Percentiles rank a stretch among this genome's conserved stretches.
phyloP scores from a whole-genome alignment of 2,113 vertebrate genomes.

The Pseudopipra pipra region DNA sequence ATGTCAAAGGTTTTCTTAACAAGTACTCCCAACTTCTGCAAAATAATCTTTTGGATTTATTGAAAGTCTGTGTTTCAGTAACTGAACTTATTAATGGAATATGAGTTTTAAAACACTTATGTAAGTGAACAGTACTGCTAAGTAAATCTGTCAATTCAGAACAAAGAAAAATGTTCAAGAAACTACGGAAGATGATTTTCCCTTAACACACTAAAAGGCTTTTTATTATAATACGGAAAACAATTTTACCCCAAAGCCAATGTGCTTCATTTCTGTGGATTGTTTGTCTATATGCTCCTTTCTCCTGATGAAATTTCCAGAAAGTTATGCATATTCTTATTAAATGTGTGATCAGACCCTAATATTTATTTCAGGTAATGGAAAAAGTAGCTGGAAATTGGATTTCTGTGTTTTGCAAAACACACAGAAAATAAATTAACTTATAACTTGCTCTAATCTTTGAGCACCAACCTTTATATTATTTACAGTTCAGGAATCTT shows the following conservation, averaged over 20 bases:
- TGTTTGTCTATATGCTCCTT: neutral
- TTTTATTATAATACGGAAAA: neutral
- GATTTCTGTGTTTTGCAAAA: constrained; percentile 52
- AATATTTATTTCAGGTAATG: constrained; percentile 60
- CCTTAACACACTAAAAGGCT: neutral
- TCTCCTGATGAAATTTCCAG: constrained; percentile 4
- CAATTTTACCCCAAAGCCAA: neutral
- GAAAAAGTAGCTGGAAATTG: constrained; percentile 60
- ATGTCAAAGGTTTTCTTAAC: neutral
- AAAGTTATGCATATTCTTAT: constrained; percentile 33
- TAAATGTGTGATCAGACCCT: constrained; percentile 36
- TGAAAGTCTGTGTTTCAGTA: neutral
- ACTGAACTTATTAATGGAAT: neutral
- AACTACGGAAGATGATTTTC: neutral
- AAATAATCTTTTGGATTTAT: neutral
- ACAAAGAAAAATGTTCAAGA: neutral
- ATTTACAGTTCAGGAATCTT: constrained; percentile 44
- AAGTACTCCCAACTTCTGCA: neutral
- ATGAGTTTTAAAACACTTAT: neutral
- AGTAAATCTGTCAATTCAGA: neutral
- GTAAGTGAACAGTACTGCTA: neutral
- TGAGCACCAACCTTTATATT: constrained; percentile 27
- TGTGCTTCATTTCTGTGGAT: neutral
- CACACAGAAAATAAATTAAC: constrained; percentile 56
- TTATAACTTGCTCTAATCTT: constrained; percentile 39